Base-by-base conservation (phyloP, 2,797 vertebrate genomes). In the Lates japonicus region DNA sequence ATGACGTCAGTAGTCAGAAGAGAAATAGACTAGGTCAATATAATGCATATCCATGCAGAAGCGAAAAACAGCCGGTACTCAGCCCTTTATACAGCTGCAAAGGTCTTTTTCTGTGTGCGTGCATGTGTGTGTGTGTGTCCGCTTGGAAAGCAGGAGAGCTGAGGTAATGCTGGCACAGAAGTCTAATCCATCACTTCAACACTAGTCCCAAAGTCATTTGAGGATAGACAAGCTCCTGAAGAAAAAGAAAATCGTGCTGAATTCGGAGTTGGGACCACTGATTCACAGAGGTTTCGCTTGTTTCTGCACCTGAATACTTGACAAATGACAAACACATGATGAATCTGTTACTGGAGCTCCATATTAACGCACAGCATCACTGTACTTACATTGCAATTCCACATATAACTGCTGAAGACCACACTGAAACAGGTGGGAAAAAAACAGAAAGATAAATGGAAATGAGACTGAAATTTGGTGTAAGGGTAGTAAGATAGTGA, bases 121-220 rank as follows among this genome's bases (percentile, higher is more conserved):
- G 79, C 48, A 59, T 70, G 51, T 68, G 60, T 74, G 77, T 81
- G 79, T 74, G 77, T 65, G 71, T 74, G 62, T 64, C 42, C 20
- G 31, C 55, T 78, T 81, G 61, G 60, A 80, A 88, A 80, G 82
- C 76, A 70, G 72, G 68, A 66, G 76, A 76, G 80, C 76, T 94
- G 93, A 95, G 89, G 91, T 91, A 90, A 94, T 90, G 80, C 77
- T 92, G 84, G 92, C 87, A 88, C 69, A 70, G 66, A 61, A 52
- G 76, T 86, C 80, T 66, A 89, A 93, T 90, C 85, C 81, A 83
- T 92, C 90, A 88, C 84, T 85, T 86, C 84, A 80, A 79, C 80
- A 85, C 68, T 72, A 81, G 61, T 75, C 63, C 64, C 73, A 66
- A 79, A 86, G 85, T 86, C 84, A 81, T 88, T 70, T 74, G 54